Conservation (phyloP, 2,797 vertebrate species). For the Neosilurus mollespiculum region DNA sequence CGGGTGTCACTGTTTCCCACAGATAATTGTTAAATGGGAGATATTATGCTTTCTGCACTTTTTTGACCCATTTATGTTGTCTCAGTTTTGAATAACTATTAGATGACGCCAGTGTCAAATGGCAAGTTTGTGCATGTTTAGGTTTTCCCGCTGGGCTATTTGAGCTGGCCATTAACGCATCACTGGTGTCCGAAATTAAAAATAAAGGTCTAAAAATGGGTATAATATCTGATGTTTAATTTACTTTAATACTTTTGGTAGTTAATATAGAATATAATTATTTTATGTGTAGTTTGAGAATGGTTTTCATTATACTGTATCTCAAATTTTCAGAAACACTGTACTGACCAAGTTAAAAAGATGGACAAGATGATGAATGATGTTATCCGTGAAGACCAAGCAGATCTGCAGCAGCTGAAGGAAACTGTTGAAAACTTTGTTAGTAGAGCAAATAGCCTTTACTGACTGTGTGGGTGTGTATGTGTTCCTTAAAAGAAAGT, state of each 20-base stretch:
- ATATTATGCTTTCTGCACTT: no score
- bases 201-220: no score
- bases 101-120: no score
- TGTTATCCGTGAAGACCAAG: conserved; percentile 48
- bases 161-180: no score
- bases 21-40: no score
- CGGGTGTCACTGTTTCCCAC: no score
- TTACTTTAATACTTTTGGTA: neutral
- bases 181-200: no score
- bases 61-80: no score
- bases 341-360: conserved; percentile 46
- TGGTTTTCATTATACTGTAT: neutral
- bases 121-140: no score
- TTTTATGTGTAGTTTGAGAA: neutral
- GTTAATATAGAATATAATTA: neutral
- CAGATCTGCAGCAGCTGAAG: conserved; percentile 44
- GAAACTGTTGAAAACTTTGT: conserved; percentile 52
- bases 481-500: neutral
- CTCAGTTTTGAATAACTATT: no score
- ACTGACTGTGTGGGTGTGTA: conserved; percentile 6
- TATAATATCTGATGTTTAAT: no score
- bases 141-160: no score
- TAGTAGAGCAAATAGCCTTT: conserved; percentile 40
- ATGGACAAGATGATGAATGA: conserved; percentile 54
- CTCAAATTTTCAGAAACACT: conserved; percentile 52